Evolutionary conservation across 64 coral and sea anemone genomes (phyloP).

Genomic region (Acropora tenuis): DNA sequence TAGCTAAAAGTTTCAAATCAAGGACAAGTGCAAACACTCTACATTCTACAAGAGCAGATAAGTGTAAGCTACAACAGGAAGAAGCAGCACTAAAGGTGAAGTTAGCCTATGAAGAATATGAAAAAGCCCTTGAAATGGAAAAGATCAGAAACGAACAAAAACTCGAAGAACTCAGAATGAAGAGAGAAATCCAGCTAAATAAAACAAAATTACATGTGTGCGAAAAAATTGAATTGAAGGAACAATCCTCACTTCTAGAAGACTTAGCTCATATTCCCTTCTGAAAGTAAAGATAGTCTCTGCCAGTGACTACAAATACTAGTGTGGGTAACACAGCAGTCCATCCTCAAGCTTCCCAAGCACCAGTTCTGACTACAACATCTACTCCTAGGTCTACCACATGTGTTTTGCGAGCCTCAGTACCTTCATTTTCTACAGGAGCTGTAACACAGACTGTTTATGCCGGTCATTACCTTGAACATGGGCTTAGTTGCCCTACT

Average conservation of each 20-base stretch:
- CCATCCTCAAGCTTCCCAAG: too few relatives aligned
- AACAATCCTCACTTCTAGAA: neutral
- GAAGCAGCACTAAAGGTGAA: constrained; percentile 56
- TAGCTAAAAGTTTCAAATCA: constrained; percentile 7
- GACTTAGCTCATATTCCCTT: neutral
- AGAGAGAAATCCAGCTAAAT: too few relatives aligned
- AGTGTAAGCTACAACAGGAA: constrained; percentile 35
- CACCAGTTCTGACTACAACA: too few relatives aligned
- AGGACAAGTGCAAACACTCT: constrained; percentile 11
- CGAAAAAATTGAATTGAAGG: neutral
- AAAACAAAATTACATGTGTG: constrained; percentile 36
- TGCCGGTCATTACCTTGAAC: too few relatives aligned
- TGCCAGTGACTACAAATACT: too few relatives aligned
- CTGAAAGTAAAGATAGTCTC: too few relatives aligned
- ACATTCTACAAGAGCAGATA: constrained; percentile 12
- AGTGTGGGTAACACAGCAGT: too few relatives aligned
- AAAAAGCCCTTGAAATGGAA: constrained; percentile 37
- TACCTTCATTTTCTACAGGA: too few relatives aligned
- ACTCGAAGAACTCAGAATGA: constrained; percentile 4
- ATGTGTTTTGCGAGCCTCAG: too few relatives aligned
- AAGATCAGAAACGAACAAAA: constrained; percentile 41
- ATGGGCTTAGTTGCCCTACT: too few relatives aligned
- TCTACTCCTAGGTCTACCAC: too few relatives aligned
- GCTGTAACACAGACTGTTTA: too few relatives aligned
- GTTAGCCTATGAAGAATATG: constrained; percentile 53